A percentile compares a stretch with the other conserved stretches of the same genome.
These are phyloP conservation scores for Parazoanthus darwini DNA, from an alignment of 92 coral and sea anemone genomes.

Conservation along the genomic window DNA sequence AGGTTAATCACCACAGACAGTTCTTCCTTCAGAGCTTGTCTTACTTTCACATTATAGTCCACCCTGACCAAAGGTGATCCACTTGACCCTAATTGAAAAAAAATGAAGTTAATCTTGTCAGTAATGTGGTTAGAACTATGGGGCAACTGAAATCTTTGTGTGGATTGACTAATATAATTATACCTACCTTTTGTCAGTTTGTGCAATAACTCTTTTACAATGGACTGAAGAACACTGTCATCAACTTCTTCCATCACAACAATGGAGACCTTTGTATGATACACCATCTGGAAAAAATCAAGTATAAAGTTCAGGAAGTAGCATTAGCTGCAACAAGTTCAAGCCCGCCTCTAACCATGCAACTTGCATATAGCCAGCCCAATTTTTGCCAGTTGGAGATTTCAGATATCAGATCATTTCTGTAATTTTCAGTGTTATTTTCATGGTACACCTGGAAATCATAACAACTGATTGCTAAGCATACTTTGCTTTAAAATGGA, in stretches of 20 bases:
- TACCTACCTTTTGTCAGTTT: slow-evolving; percentile 21
- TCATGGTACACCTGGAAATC: no score
- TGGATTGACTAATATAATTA: neutral
- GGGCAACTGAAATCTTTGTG: neutral
- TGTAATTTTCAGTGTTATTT: no score
- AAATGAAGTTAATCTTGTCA: neutral
- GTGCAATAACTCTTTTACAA: slow-evolving; percentile 4
- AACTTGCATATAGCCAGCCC: no score
- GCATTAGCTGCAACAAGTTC: no score
- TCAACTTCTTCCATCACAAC: slow-evolving; percentile 32
- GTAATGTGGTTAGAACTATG: neutral
- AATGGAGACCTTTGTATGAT: slow-evolving; percentile 21
- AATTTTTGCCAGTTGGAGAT: no score
- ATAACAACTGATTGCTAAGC: no score
- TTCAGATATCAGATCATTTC: no score
- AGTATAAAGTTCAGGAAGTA: no score
- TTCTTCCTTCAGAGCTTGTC: slow-evolving; percentile 17
- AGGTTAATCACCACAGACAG: neutral
- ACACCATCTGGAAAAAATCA: slow-evolving; percentile 10
- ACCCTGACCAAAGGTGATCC: neutral
- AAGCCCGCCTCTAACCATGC: no score
- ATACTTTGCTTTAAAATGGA: no score
- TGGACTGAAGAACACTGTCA: slow-evolving; percentile 10
- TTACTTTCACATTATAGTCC: slow-evolving; percentile 17
- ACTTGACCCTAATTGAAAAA: neutral